Conservation (phyloP, 2,888 invertebrate genomes). For the Hypselothyrea guttata region DNA sequence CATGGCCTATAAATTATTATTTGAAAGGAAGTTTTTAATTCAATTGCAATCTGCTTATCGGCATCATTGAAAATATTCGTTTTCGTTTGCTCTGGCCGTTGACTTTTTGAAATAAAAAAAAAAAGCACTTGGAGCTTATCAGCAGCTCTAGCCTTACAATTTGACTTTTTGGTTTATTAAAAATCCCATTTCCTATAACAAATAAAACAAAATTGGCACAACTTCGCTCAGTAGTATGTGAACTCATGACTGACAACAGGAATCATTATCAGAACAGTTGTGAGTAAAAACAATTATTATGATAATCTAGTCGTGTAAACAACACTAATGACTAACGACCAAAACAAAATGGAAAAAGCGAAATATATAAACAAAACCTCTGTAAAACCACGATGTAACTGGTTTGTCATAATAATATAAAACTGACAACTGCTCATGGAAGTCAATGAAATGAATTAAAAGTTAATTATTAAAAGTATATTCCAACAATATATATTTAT, state of each 20-base stretch:
- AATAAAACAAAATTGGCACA: not conserved
- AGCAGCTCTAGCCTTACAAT: not conserved
- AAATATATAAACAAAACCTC: conserved; percentile 2
- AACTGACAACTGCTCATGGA: too few relatives aligned
- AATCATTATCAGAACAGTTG: conserved; percentile 14
- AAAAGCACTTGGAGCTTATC: conserved; percentile 2
- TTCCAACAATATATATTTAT: not conserved
- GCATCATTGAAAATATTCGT: not conserved
- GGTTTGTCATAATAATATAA: too few relatives aligned
- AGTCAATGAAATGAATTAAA: too few relatives aligned
- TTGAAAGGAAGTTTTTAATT: not conserved
- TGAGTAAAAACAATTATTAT: conserved; percentile 14
- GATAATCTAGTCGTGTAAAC: conserved; percentile 7
- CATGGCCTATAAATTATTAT: not conserved
- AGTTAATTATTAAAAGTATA: too few relatives aligned
- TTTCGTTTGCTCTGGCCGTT: not conserved
- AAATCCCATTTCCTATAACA: not conserved
- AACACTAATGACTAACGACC: conserved; percentile 3
- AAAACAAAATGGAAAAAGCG: conserved; percentile 2
- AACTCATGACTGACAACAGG: conserved; percentile 7
- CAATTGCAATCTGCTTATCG: not conserved
- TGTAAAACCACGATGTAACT: not conserved
- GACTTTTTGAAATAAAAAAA: not conserved
- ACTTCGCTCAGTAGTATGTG: not conserved
- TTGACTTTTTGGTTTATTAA: not conserved